Evolutionary conservation across 1,140 invertebrate species (phyloP).

Genomic region (Drosophila miranda): DNA sequence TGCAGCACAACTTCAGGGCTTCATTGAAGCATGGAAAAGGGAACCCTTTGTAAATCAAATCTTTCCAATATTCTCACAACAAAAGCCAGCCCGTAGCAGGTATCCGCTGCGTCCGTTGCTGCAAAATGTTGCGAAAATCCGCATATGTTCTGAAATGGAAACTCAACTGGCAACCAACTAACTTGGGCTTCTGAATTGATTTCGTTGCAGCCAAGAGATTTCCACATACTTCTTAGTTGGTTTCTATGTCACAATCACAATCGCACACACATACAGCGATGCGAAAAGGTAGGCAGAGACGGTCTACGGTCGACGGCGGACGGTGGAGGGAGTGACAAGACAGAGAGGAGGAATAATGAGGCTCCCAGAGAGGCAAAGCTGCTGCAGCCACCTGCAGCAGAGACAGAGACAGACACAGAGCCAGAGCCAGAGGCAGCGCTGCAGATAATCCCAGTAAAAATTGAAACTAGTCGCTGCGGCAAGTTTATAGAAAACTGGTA

Average conservation of each 20-base stretch:
- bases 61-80: not conserved
- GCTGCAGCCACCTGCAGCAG: slow-evolving; percentile 68
- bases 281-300: slow-evolving; percentile 48
- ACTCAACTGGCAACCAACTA: slow-evolving; percentile 44
- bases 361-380: slow-evolving; percentile 42
- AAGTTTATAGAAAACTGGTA: slow-evolving; percentile 78
- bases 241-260: slow-evolving; percentile 77
- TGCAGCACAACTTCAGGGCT: slow-evolving; percentile 38
- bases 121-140: slow-evolving; percentile 49
- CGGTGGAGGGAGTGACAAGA: slow-evolving; percentile 22
- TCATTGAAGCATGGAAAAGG: slow-evolving; percentile 22
- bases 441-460: slow-evolving; percentile 80
- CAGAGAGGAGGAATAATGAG: slow-evolving; percentile 40
- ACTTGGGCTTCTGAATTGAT: slow-evolving; percentile 65
- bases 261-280: slow-evolving; percentile 39
- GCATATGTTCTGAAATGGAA: slow-evolving; percentile 66
- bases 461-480: slow-evolving; percentile 76
- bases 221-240: slow-evolving; percentile 79
- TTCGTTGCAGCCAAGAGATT: slow-evolving; percentile 69
- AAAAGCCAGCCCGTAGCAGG: no score
- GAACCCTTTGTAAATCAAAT: not conserved
- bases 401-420: slow-evolving; percentile 40
- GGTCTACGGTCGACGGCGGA: not conserved
- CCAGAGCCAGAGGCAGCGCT: slow-evolving; percentile 27
- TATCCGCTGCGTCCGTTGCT: not conserved